Conservation (phyloP, 2,797 vertebrate genomes). For the Thripadectes ignobilis region DNA sequence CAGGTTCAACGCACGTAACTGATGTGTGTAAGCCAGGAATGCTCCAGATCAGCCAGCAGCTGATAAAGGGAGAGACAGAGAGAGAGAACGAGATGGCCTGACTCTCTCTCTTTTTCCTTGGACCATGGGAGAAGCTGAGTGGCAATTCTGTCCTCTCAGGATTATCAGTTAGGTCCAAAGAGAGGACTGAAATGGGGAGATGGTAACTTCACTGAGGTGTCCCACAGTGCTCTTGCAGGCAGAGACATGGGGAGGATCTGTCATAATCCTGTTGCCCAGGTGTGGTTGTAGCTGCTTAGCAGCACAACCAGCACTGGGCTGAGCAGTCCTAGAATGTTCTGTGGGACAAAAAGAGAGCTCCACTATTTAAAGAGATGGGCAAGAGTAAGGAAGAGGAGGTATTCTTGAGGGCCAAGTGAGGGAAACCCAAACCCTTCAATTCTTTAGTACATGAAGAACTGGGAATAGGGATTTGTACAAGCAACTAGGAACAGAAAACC, state of each 20-base stretch:
- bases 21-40: neutral
- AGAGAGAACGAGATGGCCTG: neutral
- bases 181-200: neutral
- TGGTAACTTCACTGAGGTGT: neutral
- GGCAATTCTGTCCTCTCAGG: neutral
- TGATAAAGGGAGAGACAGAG: neutral
- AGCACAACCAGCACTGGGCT: neutral
- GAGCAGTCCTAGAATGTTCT: neutral
- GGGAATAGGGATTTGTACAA: neutral
- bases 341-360: neutral
- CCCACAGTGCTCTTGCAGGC: neutral
- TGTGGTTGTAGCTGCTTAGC: neutral
- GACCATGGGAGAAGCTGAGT: neutral
- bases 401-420: neutral
- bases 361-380: neutral
- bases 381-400: neutral
- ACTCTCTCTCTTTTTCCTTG: neutral
- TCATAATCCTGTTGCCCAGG: neutral
- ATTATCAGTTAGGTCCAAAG: neutral
- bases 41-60: neutral
- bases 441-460: neutral
- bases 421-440: neutral
- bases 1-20: neutral
- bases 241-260: neutral
- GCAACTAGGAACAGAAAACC: neutral